Conservation (phyloP, 2,113 vertebrate species). For the Balaeniceps rex region DNA sequence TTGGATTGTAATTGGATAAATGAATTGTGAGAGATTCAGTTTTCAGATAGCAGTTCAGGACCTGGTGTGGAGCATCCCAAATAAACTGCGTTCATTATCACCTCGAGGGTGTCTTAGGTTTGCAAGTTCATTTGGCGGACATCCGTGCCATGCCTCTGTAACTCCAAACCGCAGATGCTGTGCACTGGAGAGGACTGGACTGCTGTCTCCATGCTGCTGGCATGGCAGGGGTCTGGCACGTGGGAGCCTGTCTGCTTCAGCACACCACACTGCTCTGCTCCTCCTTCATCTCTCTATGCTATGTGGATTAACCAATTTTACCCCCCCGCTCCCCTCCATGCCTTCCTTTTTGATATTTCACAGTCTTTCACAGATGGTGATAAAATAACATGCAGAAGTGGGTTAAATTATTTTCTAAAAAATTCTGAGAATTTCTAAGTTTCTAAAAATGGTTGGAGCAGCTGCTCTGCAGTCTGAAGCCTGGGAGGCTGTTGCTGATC, state of each 20-base stretch:
- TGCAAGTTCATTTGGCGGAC: background rate
- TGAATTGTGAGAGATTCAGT: background rate
- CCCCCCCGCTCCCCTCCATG: background rate
- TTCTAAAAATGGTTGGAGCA: background rate
- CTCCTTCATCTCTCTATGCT: background rate
- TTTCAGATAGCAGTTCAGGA: background rate
- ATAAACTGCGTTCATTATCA: background rate
- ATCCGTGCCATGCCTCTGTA: accelerated
- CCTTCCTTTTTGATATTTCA: background rate
- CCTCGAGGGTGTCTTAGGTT: background rate
- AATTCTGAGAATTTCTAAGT: background rate
- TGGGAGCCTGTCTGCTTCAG: background rate
- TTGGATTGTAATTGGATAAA: background rate
- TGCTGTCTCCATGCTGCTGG: background rate
- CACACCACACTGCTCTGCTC: background rate
- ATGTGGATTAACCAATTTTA: background rate
- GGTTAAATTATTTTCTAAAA: background rate
- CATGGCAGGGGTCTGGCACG: background rate
- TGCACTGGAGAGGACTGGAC: background rate
- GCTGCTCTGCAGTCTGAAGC: background rate
- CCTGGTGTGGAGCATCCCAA: background rate
- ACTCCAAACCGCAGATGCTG: background rate
- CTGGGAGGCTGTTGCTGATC: background rate
- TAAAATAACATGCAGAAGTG: background rate
- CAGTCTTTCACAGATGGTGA: background rate